Base-by-base conservation (phyloP, 2,113 vertebrate genomes). In the Datnioides undecimradiatus region DNA sequence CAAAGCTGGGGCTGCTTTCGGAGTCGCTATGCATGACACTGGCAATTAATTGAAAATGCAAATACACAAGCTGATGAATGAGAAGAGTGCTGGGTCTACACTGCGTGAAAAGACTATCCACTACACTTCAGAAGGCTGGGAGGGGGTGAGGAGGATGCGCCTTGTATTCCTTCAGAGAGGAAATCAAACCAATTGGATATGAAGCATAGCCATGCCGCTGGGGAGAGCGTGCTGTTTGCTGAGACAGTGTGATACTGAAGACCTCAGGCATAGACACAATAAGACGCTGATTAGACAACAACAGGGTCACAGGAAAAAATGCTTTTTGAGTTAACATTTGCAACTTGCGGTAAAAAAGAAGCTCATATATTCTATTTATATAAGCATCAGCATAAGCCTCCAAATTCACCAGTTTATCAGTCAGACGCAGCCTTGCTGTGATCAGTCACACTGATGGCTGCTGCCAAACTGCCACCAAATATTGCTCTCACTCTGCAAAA, bases 1-100 rank as follows among this genome's bases (percentile, higher is more conserved):
- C 89, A 93, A 93, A 90, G 91, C 90, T 65, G 77, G 68, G 74
- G 72, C 83, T 84, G 90, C 90, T 87, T 85, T 86, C 34, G 55
- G 87, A 91, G 89, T 84, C 51, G 75, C 76, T 14, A 60, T n/a
- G 82, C 86, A 70, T 87, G 86, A 94, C 71, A 72, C 86, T 63
- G 87, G 77, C 88, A 88, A 93, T 94, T 93, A 94, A 95, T 93
- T 94, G 93, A 92, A 93, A 94, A 93, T 93, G 92, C 90, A 94
- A 94, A 94, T 92, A 93, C 84, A 89, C 82, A 64, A 72, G 52
- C 83, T 86, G 92, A 94, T 92, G 90, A 93, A 92, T 92, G 91
- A 88, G 88, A 84, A 72, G 73, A 87, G 76, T 68, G 67, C 68
- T 74, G 73, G 65, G 83, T 85, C 55, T 79, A 58, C 77, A 46